Evolutionary conservation across 2,888 invertebrate species (phyloP).

Genomic region (Campoplex nolae): DNA sequence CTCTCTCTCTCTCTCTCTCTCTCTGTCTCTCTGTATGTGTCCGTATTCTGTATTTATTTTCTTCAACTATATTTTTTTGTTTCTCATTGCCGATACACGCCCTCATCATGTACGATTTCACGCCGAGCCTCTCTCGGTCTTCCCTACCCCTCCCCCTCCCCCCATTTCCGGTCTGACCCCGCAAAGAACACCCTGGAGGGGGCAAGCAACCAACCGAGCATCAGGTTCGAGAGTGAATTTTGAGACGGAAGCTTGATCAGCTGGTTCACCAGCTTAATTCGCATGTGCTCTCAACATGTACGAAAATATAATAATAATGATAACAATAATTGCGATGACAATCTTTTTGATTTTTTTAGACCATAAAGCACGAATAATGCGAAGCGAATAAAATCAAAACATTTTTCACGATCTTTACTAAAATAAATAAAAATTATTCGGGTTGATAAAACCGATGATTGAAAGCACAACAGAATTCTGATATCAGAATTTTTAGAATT

Average conservation of each 20-base stretch:
- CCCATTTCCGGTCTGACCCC: conserved; percentile 60
- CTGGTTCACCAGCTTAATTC: conserved; percentile 46
- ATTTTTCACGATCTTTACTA: neutral
- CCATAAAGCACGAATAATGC: no score
- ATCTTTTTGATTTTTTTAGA: no score
- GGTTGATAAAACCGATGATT: neutral
- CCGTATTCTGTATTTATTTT: conserved; percentile 54
- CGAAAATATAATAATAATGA: neutral
- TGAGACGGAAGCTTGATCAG: conserved; percentile 60
- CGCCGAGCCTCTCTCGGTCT: conserved; percentile 18
- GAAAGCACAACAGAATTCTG: no score
- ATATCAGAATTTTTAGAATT: no score
- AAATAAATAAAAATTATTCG: neutral
- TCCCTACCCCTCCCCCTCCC: conserved; percentile 40
- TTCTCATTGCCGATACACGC: conserved; percentile 48
- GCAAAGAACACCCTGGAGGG: neutral
- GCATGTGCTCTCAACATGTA: conserved; percentile 47
- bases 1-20: no score
- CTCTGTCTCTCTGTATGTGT: neutral
- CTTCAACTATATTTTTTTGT: conserved; percentile 46
- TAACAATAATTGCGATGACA: neutral
- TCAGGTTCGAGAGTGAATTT: conserved; percentile 55
- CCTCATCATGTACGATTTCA: conserved; percentile 55
- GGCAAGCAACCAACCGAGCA: neutral
- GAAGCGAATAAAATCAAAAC: neutral